Base-by-base conservation (phyloP, 2,797 vertebrate genomes). In the Artibeus jamaicensis region DNA sequence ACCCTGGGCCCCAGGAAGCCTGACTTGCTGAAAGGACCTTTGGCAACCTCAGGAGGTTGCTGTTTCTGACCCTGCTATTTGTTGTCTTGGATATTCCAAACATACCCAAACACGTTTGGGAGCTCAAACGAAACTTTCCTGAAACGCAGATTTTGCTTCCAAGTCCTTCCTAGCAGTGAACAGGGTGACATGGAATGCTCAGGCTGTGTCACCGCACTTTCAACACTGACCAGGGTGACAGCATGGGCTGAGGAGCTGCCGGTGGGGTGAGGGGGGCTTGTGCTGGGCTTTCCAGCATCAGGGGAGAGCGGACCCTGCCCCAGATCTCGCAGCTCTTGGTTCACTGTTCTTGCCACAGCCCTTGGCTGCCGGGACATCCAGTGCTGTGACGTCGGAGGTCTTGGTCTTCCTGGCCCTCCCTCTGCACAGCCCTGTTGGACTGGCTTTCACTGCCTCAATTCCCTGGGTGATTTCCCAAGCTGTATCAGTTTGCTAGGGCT, bases 11-110 rank as follows among this genome's bases (percentile, higher is more conserved):
- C 32, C 53, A 44, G 92, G 79, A 86, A 65, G 70, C 46, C 53
- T 34, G 57, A 53, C 53, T 78, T 74, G 48, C 44, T 68, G 34
- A 74, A 55, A 91, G 42, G 83, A 62, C 53, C 81, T 89, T 89
- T 76, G 78, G 21, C 78, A 57, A 8, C 34, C 53, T 5, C 32
- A 5, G 48, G 74, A 59, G 39, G 83, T 83, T 67, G 93, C 91
- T 91, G 32, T 86, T 71, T 73, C 42, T 78, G 91, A 89, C 76
- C 59, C 53, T 87, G n/a, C 46, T 68, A 34, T 73, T 96, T 88
- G 84, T 96, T 91, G 59, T 88, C 84, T 76, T 78, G 73, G 70
- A 73, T 92, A 84, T 96, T 88, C 77, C 85, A 96, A 42, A 93
- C 68, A 86, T 15, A 57, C 50, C 68, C 70, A 96, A 3, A 85